A percentile compares a stretch with the other conserved stretches of the same genome.
These are phyloP conservation scores for Resseliella maxima DNA, from an alignment of 2,888 invertebrate genomes.

Conservation along the genomic window DNA sequence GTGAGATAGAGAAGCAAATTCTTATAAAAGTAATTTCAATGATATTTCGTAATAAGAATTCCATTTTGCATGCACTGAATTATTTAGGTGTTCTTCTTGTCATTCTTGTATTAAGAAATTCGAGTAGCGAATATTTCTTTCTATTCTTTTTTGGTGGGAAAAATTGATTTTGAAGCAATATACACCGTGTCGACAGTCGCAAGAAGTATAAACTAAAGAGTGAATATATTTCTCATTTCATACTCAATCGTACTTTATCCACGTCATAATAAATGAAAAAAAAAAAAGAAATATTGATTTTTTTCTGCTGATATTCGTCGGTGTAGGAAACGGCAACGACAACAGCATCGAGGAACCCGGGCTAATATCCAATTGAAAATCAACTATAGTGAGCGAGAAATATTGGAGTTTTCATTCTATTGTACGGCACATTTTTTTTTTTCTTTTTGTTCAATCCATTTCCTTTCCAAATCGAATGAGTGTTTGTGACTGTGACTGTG, in stretches of 20 bases:
- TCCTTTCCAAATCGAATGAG: slow-evolving; percentile 2
- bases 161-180: background rate
- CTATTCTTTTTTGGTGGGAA: no score
- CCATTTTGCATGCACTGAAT: slow-evolving; percentile 38
- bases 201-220: background rate
- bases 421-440: background rate
- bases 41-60: slow-evolving; percentile 12
- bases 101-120: background rate
- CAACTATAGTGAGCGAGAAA: background rate
- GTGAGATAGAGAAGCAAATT: background rate
- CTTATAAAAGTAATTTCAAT: slow-evolving; percentile 1
- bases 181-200: background rate
- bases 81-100: background rate
- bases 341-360: no score
- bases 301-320: background rate
- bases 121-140: background rate
- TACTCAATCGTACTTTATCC: slow-evolving; percentile 17
- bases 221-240: background rate
- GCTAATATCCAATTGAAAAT: background rate
- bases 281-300: slow-evolving; percentile 48
- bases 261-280: slow-evolving; percentile 37
- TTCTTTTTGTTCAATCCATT: background rate
- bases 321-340: background rate
- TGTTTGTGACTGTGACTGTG: no score
- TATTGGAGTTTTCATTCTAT: background rate